Evolutionary conservation across 2,888 invertebrate genomes (phyloP), one percentile per base, ranked within the genome.

Genomic region (Ametastegia equiseti): DNA sequence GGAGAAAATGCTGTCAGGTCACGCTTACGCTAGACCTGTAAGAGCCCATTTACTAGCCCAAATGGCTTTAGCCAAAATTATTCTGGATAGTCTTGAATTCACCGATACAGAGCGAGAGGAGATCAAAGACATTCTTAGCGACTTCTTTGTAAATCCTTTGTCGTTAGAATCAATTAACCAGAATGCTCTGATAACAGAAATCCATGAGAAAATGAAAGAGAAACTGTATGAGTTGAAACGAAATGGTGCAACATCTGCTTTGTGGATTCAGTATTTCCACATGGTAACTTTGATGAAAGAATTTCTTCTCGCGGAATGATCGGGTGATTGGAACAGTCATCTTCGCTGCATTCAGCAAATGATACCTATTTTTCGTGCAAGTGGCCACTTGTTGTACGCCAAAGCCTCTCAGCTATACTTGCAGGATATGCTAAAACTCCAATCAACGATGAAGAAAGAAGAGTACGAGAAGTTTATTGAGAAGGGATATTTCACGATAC

Each of bases 341-440:
- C 82, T 90, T 23, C 9, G 85, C 36, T 83, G 82, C 71, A 71
- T 89, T 6, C 81, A 86, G 80, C 82, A 81, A 83, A 90, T 91
- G 87, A 27, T 91, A 30, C 90, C 91, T 4, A 88, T 84, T 84
- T 91, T 91, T 83, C 88, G 90, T 84, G 88, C 90, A 39, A 85
- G 83, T 82, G 91, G 91, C n/a, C 89, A 92, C 86, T 89, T 89
- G 75, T 80, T 84, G 2, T 90, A 91, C 84, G 88, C 89, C 39
- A 90, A 89, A 85, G 88, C 84, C 69, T 83, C 83, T 27, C 89
- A 90, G 63, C 71, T 91, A 7, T 90, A 91, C 86, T 80, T 92
- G 23, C 92, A 92, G 87, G 89, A 90, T 84, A 91, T 91, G 90
- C 57, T 78, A 0, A 30, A 19, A n/a, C 27, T 77, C 15, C 15